Evolutionary conservation across 2,113 vertebrate species (phyloP), one percentile per base, ranked within the genome.

Genomic region (Melanocharis versteri): DNA sequence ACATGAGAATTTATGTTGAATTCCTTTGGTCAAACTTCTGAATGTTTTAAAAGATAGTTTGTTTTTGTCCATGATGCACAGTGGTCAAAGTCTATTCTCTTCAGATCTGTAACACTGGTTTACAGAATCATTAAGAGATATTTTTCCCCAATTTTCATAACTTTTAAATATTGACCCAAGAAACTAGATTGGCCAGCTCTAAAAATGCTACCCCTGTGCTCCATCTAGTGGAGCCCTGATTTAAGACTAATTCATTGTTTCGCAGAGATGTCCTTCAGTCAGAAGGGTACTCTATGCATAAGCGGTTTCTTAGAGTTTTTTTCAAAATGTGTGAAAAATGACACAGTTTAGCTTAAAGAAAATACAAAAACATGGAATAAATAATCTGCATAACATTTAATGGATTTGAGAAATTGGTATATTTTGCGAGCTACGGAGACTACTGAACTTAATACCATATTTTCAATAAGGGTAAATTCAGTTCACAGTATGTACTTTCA

Each of bases 221-320:
- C 97, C 98, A 98, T 96, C 98, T 98, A 98, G 98, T 98, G 98
- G 98, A 97, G 94, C 83, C 60, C 27, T 91, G 87, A 94, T 69
- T 96, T 89, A 92, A 94, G 15, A 70, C 97, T 83, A 80, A 77
- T 19, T n/a, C 66, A 57, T 50, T 54, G 75, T 89, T 72, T 72
- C 81, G 28, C 57, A 88, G 53, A 90, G 35, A 82, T 27, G 6
- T 39, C 19, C 30, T 83, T 94, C 58, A 75, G 54, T 57, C 39
- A 62, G 54, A 80, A 58, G 45, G 9, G 11, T 64, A 30, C 28
- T 45, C 68, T 21, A 27, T 27, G 60, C 7, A 72, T 27, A 21
- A 81, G 26, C 45, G 72, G 51, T 30, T 75, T 16, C 44, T 62
- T 44, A 4, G 10, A 16, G 7, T 14, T 39, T 62, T 73, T 93